Base-by-base conservation (phyloP, 2,888 invertebrate genomes). In the Lacanobia wlatinum region DNA sequence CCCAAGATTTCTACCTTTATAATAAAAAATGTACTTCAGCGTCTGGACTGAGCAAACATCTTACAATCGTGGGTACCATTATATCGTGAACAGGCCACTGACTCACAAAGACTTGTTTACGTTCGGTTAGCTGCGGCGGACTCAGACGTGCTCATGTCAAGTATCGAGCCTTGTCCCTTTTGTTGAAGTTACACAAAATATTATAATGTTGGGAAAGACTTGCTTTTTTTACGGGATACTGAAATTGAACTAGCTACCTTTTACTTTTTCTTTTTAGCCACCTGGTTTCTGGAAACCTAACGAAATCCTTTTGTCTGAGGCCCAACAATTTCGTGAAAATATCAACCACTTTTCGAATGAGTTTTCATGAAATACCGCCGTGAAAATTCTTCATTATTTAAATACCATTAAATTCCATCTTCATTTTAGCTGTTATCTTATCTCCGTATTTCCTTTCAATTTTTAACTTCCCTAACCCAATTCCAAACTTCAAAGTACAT, bases 101-200 rank as follows among this genome's bases (percentile, higher is more conserved):
- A 23, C 65, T 70, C 61, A 67, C 62, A 71, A 60, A 65, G 46
- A 23, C 21, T 56, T 79, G 52, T 69, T 76, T 58, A 43, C 68
- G 67, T 75, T 14, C 50, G 14, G 21, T 53, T 58, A 23, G 43
- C 52, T 23, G 60, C 0, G 50, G 18, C n/a, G 55, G 50, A 21
- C 67, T 34, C 69, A 28, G 66, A 50, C 60, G 28, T 69, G 50
- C 40, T 77, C 58, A 28, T 48, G 16, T 67, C 60, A 73, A 67
- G 66, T 50, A 61, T 60, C 38, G 28, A n/a, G 12, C 28, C 23
- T 40, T 48, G 58, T 69, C n/a, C 28, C 52, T 69, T 50, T 73
- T 69, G 68, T 82, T 73, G 21, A 10, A 23, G 34, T 48, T 14
- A 58, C 43, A 21, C 48, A 1, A 62, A 62, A 66, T 55, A 59